These are phyloP conservation scores for Palythoa grandiflora DNA, from an alignment of 92 coral and sea anemone species.

Conservation along the genomic window DNA sequence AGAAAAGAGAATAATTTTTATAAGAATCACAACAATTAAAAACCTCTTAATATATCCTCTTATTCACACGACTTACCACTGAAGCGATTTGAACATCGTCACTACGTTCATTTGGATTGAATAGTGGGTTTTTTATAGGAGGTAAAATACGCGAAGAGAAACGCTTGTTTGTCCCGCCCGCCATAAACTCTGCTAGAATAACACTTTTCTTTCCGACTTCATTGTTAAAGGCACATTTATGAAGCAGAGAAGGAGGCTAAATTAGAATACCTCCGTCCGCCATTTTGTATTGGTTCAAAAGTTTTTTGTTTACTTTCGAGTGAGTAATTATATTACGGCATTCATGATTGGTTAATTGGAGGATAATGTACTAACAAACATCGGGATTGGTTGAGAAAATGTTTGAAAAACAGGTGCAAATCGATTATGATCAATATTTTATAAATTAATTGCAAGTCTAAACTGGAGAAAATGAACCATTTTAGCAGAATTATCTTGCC, in stretches of 20 bases:
- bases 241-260: constrained; percentile 1
- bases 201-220: constrained; percentile 8
- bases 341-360: constrained; percentile 26
- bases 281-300: constrained; percentile 41
- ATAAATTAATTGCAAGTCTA: constrained; percentile 9
- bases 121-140: constrained; percentile 91
- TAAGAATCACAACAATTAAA: background rate
- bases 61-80: constrained; percentile 59
- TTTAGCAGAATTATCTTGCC: background rate
- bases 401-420: constrained; percentile 31
- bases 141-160: constrained; percentile 83
- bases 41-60: background rate
- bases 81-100: constrained; percentile 86
- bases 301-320: constrained; percentile 13
- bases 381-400: constrained; percentile 20
- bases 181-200: constrained; percentile 61
- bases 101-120: constrained; percentile 80
- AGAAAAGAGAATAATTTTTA: constrained; percentile 1
- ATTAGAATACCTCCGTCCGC: constrained; percentile 38
- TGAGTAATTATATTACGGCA: background rate
- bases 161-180: constrained; percentile 78
- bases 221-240: constrained; percentile 7
- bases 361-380: background rate
- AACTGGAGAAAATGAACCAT: constrained; percentile 9
- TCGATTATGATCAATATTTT: constrained; percentile 41